Base-by-base conservation (phyloP, 2,113 vertebrate species). In the Seriola rivoliana region DNA sequence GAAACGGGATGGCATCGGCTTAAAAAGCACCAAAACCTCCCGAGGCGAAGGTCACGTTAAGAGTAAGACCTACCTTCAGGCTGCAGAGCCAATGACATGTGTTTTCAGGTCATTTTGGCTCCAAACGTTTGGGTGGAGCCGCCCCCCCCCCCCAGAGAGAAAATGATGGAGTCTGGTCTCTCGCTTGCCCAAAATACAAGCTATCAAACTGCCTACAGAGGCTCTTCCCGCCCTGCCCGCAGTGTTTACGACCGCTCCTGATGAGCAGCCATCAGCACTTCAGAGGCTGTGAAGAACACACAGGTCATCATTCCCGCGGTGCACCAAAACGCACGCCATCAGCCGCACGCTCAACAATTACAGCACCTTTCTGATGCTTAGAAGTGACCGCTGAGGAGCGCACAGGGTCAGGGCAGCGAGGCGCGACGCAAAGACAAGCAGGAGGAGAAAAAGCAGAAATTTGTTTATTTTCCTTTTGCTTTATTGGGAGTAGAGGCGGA, bases 181-280 rank as follows among this genome's bases (percentile, higher is more conserved):
- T 71, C 23, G 6, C 60, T 38, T 4, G 29, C 13, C 50, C 34
- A 50, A 65, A 86, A 63, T 1, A 54, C 58, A 11, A 59, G 34
- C 50, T 3, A 64, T 74, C 55, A 79, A 52, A 71, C 66, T 36
- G 54, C 57, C 50, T 2, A 21, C 19, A 0, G 77, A 54, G 73
- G 8, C 34, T 71, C 54, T 60, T 75, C 75, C 72, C 17, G 1
- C 75, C 71, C 74, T 4, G 8, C 71, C 84, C 10, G 0, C 23
- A 5, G 67, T 3, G 70, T 59, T 84, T 69, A 85, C 44, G 62
- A 21, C 57, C 0, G 34, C 54, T 64, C 1, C 0, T 63, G 78
- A 82, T 71, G 64, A 78, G 60, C 12, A 1, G 23, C 72, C 59
- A 69, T 72, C 86, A 78, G 48, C 75, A 55, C 23, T 44, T 63